Base-by-base conservation (phyloP, 2,888 invertebrate species). In the Rhimphoctona megacephalus region DNA sequence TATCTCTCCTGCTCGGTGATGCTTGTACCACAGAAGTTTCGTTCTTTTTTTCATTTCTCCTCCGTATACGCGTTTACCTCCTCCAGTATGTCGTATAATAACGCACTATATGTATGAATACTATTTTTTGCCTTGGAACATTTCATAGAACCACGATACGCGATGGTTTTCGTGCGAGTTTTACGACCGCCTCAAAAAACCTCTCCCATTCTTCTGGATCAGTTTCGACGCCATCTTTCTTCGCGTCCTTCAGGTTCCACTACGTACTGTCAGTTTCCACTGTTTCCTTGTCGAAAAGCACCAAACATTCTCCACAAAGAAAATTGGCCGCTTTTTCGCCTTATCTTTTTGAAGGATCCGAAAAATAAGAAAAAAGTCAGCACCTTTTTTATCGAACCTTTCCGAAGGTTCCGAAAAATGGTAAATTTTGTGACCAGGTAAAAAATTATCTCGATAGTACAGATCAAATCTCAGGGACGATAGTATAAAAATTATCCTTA, bases 1-100 rank as follows among this genome's bases (percentile, higher is more conserved):
- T 88, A 88, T 88, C 88, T 86, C 69, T 70, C 36, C 14, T 74
- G 46, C 73, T 66, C 54, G 79, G 69, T 81, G 86, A 86, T 81
- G 84, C 73, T 69, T 49, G 78, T 70, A 73, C 77, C 79, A 54
- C 83, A 83, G 52, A 79, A 77, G 64, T 76, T 85, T 77, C 73
- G 73, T 43, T 43, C 46, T 54, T 79, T 79, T 83, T 64, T 79
- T 80, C 69, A 66, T 64, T 52, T 25, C 72, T 36, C 33, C 67
- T 64, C 25, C 49, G 19, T 61, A 25, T 39, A 36, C 73, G 57
- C 76, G 36, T 52, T 81, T 25, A 43, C 80, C 70, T 86, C 64
- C 73, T 66, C 76, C 36, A 30, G 70, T 72, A 52, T 61, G 49
- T 74, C 69, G 79, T 76, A 74, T 69, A 84, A 82, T 64, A 70